Percentiles rank a stretch among this genome's conserved stretches.
Conservation (phyloP, 2,113 vertebrate genomes). For the Sprattus sprattus region DNA sequence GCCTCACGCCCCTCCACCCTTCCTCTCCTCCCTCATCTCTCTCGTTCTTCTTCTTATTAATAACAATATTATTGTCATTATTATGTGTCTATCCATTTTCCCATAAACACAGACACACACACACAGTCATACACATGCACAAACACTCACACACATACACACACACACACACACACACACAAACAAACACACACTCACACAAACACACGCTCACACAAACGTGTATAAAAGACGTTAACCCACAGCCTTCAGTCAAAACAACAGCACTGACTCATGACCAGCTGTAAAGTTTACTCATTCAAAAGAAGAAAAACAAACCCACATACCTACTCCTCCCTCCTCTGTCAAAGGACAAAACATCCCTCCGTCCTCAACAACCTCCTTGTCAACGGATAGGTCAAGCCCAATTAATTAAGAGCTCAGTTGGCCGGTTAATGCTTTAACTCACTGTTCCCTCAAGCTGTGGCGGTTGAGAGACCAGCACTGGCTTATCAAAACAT, state of each 20-base stretch:
- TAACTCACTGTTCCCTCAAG: background rate
- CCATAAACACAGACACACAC: background rate
- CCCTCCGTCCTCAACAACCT: background rate
- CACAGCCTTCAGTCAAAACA: slow-evolving; percentile 53
- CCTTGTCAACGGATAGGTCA: background rate
- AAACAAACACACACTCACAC: background rate
- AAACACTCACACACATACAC: background rate
- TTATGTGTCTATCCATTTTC: too few relatives aligned
- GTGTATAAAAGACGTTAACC: slow-evolving; percentile 37
- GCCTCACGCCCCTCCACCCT: slow-evolving; percentile 35
- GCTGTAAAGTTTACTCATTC: too few relatives aligned
- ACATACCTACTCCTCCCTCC: too few relatives aligned
- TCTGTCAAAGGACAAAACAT: too few relatives aligned
- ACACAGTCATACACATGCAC: background rate
- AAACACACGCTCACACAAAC: background rate
- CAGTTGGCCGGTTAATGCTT: background rate
- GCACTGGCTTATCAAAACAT: background rate
- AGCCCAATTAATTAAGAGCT: background rate
- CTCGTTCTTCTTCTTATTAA: too few relatives aligned
- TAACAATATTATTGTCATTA: too few relatives aligned
- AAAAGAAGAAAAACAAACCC: too few relatives aligned
- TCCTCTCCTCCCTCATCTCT: too few relatives aligned
- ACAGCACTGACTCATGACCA: slow-evolving; percentile 10
- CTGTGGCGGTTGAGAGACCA: background rate
- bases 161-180: slow-evolving; percentile 9